phyloP scores from a whole-genome alignment of 1,140 invertebrate genomes.

The Cotesia vestalis region DNA sequence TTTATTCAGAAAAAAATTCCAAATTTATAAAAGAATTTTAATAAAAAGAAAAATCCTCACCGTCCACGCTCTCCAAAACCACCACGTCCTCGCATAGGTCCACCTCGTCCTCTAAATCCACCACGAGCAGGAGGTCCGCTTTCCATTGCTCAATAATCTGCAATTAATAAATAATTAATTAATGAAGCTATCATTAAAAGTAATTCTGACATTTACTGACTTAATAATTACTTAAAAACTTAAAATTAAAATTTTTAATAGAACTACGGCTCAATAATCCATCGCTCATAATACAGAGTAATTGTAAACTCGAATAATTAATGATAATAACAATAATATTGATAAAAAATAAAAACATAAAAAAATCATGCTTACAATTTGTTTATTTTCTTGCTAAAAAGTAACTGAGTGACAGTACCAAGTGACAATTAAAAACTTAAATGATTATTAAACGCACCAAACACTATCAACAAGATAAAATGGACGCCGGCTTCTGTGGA shows the following conservation, averaged over 20 bases:
- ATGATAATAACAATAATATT: too few relatives aligned
- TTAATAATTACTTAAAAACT: background rate
- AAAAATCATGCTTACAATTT: too few relatives aligned
- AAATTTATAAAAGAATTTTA: background rate
- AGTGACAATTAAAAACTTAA: background rate
- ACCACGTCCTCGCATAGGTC: constrained; percentile 59
- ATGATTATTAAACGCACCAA: constrained; percentile 19
- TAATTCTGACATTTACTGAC: background rate
- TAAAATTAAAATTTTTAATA: too few relatives aligned
- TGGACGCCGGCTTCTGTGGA: constrained; percentile 57
- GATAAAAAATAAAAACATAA: too few relatives aligned
- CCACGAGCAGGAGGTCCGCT: constrained; percentile 54
- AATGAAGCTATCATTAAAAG: background rate
- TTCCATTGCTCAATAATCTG: constrained; percentile 50
- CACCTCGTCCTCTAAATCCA: constrained; percentile 57
- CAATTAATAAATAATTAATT: background rate
- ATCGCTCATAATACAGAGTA: too few relatives aligned
- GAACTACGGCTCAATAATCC: too few relatives aligned
- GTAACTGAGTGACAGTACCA: background rate
- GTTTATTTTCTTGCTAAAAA: background rate
- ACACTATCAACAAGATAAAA: constrained; percentile 46
- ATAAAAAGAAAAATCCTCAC: constrained; percentile 42
- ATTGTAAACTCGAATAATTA: too few relatives aligned
- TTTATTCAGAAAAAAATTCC: background rate
- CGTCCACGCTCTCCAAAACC: constrained; percentile 59